Conservation (phyloP, 1,140 invertebrate genomes). For the Bicyclus anynana region DNA sequence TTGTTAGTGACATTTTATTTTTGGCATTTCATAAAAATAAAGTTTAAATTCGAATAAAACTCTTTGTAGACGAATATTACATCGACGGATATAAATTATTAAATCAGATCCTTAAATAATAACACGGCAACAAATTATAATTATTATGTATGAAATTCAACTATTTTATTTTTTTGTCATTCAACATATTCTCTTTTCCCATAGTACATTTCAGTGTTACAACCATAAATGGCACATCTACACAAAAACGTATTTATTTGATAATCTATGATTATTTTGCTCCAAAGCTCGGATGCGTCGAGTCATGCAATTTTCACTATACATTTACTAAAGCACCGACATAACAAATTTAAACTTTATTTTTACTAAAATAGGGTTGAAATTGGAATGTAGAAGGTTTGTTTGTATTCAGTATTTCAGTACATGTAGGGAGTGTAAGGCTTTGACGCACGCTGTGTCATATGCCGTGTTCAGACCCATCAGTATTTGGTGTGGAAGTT, state of each 20-base stretch:
- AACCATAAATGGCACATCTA: background rate
- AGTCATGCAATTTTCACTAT: conserved; percentile 13
- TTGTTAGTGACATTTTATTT: no score
- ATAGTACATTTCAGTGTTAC: no score
- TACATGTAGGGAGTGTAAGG: conserved; percentile 13
- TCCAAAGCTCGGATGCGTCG: conserved; percentile 17
- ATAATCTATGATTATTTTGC: conserved; percentile 16
- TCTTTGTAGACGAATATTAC: no score
- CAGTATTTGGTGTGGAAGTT: conserved; percentile 15
- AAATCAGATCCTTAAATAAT: no score
- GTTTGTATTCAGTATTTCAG: conserved; percentile 8
- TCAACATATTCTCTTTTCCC: no score
- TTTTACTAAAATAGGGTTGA: background rate
- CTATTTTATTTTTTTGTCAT: no score
- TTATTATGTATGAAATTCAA: no score
- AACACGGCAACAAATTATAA: no score
- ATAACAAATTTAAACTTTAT: background rate
- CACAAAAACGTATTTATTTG: background rate
- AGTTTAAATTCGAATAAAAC: no score
- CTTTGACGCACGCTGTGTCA: conserved; percentile 19
- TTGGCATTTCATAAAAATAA: no score
- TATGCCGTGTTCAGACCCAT: conserved; percentile 19
- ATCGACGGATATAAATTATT: no score
- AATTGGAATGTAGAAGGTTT: background rate
- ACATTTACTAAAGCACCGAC: conserved; percentile 12